Base-by-base conservation (phyloP, 2,888 invertebrate species). In the Perdita meconis region DNA sequence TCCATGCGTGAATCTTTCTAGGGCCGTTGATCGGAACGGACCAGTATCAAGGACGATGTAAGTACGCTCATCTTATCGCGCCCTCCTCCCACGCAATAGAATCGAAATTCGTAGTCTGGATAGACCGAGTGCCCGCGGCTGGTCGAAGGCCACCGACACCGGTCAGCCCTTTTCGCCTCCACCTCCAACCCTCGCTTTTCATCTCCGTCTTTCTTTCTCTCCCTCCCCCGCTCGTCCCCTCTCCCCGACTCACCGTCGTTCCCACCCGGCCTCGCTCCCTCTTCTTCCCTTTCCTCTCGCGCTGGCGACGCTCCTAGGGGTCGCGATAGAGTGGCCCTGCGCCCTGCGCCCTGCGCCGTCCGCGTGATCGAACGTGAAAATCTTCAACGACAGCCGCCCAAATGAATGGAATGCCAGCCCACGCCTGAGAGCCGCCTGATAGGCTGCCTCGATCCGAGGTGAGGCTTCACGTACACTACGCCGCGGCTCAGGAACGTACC, bases 381-480 rank as follows among this genome's bases (percentile, higher is more conserved):
- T 86, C 82, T 89, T 85, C 82, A 86, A 86, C 84, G 85, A 80
- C 83, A 77, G 80, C 82, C 71, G 71, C 78, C 86, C 81, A 89
- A 90, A 89, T 88, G 89, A 90, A 90, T 89, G 89, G 89, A 90
- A 90, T 89, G 89, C 88, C 88, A 86, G 81, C 90, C 89, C 89
- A 89, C 90, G 89, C 88, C 79, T 82, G 71, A 80, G 79, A 76
- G 81, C 75, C 73, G 80, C 57, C 80, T 86, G 87, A 82, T 87
- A 86, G 82, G 83, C 76, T 83, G 77, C 68, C n/a, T 60, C 71
- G 70, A 65, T 61, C 55, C 77, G 79, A 76, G 78, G 71, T 77
- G 75, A 75, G 81, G 80, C 78, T 82, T 77, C 78, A 55, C 78
- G 78, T 86, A 84, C 80, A 50, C 42, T 69, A 64, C 55, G 65